Evolutionary conservation across 2,888 invertebrate genomes (phyloP).

Genomic region (Halocaridina rubra): DNA sequence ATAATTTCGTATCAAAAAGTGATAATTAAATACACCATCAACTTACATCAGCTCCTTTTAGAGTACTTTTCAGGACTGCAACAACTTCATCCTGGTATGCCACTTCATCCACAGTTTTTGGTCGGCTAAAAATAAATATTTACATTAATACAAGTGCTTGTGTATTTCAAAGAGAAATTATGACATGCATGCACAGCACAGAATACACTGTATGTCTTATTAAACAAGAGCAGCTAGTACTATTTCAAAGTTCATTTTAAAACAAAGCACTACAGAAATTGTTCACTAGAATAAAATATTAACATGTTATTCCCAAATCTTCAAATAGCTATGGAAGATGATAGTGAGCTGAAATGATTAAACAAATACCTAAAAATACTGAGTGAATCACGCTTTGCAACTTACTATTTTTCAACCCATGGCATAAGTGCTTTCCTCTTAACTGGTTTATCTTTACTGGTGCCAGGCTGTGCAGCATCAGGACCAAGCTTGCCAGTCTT

Average conservation of each 20-base stretch:
- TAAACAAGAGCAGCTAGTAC: not conserved
- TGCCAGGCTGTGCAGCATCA: constrained; percentile 68
- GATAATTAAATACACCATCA: too few relatives aligned
- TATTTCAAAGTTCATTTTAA: not conserved
- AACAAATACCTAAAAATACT: too few relatives aligned
- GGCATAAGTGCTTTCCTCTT: constrained; percentile 70
- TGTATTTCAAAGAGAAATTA: not conserved
- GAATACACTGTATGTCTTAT: not conserved
- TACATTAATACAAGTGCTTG: not conserved
- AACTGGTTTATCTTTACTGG: constrained; percentile 60
- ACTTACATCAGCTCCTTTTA: constrained; percentile 83
- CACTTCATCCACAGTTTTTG: constrained; percentile 92
- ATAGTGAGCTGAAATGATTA: too few relatives aligned
- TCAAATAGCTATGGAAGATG: too few relatives aligned
- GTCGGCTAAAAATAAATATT: constrained; percentile 76
- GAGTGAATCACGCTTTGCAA: too few relatives aligned
- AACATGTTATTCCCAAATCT: too few relatives aligned
- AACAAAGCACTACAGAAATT: too few relatives aligned
- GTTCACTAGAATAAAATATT: too few relatives aligned
- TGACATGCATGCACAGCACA: not conserved
- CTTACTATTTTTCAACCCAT: constrained; percentile 91
- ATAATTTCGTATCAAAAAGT: too few relatives aligned
- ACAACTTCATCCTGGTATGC: constrained; percentile 97
- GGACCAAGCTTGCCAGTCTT: constrained; percentile 82
- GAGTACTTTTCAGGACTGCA: constrained; percentile 88